A percentile compares a stretch with the other conserved stretches of the same genome.
Conservation (phyloP, 2,113 vertebrate species). For the Chionis minor region DNA sequence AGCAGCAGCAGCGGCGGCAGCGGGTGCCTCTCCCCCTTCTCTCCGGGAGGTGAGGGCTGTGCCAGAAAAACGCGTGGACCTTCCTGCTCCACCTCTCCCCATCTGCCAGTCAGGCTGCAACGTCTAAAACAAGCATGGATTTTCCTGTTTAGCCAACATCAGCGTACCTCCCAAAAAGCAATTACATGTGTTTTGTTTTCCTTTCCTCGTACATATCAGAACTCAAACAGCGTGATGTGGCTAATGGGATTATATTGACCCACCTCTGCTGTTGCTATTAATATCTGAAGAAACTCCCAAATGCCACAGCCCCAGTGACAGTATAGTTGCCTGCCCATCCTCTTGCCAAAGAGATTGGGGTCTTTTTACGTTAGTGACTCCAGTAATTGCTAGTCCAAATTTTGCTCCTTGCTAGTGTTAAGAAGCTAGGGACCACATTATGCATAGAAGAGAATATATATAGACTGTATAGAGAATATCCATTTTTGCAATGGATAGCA, state of each 20-base stretch:
- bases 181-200: background rate
- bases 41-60: background rate
- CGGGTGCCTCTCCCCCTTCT: background rate
- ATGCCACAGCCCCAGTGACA: background rate
- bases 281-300: background rate
- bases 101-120: background rate
- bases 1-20: background rate
- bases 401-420: background rate
- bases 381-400: background rate
- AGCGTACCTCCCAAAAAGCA: background rate
- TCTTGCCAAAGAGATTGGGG: background rate
- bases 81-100: background rate
- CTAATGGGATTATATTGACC: conserved; percentile 10
- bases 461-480: background rate
- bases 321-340: background rate
- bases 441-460: background rate
- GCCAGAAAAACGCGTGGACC: background rate
- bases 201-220: background rate
- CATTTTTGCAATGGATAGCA: background rate
- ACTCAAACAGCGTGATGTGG: background rate
- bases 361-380: background rate
- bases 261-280: background rate
- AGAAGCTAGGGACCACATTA: background rate
- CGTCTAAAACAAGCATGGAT: background rate
- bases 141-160: background rate